Percentiles rank a stretch among this genome's conserved stretches.
phyloP scores from a whole-genome alignment of 1,140 invertebrate species.

The Pseudomyrmex cubaensis region DNA sequence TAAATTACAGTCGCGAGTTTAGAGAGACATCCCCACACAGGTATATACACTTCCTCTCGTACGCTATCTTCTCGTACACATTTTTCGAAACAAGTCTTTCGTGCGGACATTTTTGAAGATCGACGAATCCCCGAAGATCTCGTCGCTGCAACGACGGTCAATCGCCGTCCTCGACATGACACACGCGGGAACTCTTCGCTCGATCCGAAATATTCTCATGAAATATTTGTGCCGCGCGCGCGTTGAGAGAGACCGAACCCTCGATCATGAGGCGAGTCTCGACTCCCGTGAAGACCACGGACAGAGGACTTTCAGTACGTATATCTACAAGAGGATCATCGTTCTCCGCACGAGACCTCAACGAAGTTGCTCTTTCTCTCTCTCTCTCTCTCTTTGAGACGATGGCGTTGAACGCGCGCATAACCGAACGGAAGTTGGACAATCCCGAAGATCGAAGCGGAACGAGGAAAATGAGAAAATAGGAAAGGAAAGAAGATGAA shows the following conservation, averaged over 20 bases:
- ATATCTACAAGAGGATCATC: constrained; percentile 16
- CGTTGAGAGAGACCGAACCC: neutral
- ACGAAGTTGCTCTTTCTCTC: constrained; percentile 26
- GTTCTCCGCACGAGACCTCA: neutral
- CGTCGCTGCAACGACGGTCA: neutral
- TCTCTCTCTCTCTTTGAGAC: constrained; percentile 2
- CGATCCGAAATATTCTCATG: constrained; percentile 44
- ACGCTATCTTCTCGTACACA: neutral
- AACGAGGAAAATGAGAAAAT: neutral
- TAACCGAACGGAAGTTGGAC: constrained; percentile 45
- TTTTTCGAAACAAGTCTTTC: neutral
- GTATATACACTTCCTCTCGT: too few relatives aligned
- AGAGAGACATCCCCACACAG: too few relatives aligned
- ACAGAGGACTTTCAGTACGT: neutral
- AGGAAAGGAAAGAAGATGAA: neutral
- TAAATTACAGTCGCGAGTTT: too few relatives aligned
- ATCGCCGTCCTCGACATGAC: constrained; percentile 15
- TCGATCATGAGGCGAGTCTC: neutral
- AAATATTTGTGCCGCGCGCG: constrained; percentile 46
- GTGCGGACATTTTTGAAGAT: constrained; percentile 17
- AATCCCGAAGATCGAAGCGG: constrained; percentile 4
- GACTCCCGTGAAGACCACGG: neutral
- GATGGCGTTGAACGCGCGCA: constrained; percentile 22
- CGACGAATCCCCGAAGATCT: neutral
- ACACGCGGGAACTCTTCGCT: neutral